Percentiles rank a stretch among this genome's conserved stretches.
These are phyloP conservation scores for Anguilla rostrata DNA, from an alignment of 2,113 vertebrate species.

Conservation along the genomic window DNA sequence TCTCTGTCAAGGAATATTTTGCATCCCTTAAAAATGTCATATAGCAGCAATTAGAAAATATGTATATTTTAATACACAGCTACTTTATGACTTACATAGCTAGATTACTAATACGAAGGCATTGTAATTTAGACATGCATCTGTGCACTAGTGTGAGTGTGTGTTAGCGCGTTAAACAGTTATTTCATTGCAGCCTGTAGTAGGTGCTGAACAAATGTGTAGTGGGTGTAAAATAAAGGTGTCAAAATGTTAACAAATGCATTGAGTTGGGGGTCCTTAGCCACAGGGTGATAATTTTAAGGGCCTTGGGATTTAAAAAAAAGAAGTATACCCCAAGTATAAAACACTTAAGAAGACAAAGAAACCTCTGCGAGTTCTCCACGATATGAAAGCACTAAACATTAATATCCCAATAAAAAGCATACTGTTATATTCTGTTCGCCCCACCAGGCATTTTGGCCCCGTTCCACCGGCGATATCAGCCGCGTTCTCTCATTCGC, in stretches of 20 bases:
- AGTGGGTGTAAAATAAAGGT: background rate
- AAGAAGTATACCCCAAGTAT: too few relatives aligned
- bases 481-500: constrained; percentile 44
- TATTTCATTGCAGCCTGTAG: background rate
- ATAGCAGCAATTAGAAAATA: too few relatives aligned
- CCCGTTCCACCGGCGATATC: constrained; percentile 25
- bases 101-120: background rate
- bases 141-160: background rate
- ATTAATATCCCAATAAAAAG: constrained; percentile 9
- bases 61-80: too few relatives aligned
- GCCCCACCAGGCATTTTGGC: constrained; percentile 17
- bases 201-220: background rate
- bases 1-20: too few relatives aligned
- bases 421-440: background rate
- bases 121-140: background rate
- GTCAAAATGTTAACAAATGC: background rate
- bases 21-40: too few relatives aligned
- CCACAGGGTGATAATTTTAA: background rate
- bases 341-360: background rate
- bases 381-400: background rate
- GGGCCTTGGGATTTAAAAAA: too few relatives aligned
- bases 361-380: background rate
- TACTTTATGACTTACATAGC: background rate
- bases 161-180: background rate
- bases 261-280: background rate